Base-by-base conservation (phyloP, 2,888 invertebrate genomes). In the Tipula lateralis region DNA sequence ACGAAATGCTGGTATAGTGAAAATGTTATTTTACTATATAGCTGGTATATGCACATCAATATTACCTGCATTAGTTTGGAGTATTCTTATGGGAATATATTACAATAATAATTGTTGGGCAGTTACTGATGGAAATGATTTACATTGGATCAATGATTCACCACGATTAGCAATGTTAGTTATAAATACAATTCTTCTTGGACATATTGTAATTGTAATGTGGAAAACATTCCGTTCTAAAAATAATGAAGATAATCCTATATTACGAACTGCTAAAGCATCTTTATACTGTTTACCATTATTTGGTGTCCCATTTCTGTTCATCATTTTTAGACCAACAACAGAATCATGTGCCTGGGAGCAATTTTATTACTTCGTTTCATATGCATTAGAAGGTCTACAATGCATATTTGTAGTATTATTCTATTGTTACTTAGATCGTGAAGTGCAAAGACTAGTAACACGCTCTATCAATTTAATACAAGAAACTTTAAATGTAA, bases 251-350 rank as follows among this genome's bases (percentile, higher is more conserved):
- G 81, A 85, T 16, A 84, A 85, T 83, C 86, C 87, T 0, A 84
- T 85, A 7, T 83, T 86, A 88, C 92, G 91, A 86, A 93, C 93
- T 34, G 91, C 93, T 19, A 93, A 93, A 87, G 94, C 94, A 0
- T 93, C 93, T 0, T 87, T 94, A 83, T 93, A 94, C 87, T 90
- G 95, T 86, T 92, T 94, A 89, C 94, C 94, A 0, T 89, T 95
- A 39, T 94, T 95, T 86, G 95, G 95, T 0, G 91, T 93, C 0
- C 94, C 94, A 87, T 93, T 94, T 87, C 90, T 94, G 19, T 89
- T 94, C 84, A 92, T 93, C 0, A 91, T 92, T 0, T 90, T 93
- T 44, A 89, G 92, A 84, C 92, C 92, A 1, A 89, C 89, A 16
- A 92, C 93, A 0, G 89, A 89, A 0, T 90, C 90, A 87, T 93